Conservation (phyloP, 1,140 invertebrate species). For the Amphibalanus amphitrite region DNA sequence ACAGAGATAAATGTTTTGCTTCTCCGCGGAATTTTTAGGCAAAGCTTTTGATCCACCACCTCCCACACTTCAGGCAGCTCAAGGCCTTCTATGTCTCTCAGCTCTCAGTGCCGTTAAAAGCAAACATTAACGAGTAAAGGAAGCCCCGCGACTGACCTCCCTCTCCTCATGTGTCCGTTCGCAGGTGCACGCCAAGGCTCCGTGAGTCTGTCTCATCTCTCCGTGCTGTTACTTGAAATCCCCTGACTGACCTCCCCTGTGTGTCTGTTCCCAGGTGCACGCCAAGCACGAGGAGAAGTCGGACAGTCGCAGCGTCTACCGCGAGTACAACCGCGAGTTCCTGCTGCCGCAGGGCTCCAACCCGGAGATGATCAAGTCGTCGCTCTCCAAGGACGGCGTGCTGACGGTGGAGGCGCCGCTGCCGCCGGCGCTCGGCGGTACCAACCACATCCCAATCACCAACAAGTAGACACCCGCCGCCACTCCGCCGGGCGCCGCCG, state of each 20-base stretch:
- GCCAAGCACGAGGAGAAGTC: constrained; percentile 91
- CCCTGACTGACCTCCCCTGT: neutral
- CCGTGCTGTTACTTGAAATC: too few relatives aligned
- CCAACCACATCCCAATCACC: constrained; percentile 53
- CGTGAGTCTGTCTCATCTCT: too few relatives aligned
- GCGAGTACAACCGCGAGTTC: constrained; percentile 92
- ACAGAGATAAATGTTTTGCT: too few relatives aligned
- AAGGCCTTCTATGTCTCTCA: too few relatives aligned
- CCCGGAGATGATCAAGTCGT: constrained; percentile 57
- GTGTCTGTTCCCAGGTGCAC: constrained; percentile 51
- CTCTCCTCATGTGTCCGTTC: constrained; percentile 14
- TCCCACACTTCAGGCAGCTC: too few relatives aligned
- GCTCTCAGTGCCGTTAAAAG: too few relatives aligned
- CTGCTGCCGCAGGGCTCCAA: constrained; percentile 81
- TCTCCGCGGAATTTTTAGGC: too few relatives aligned
- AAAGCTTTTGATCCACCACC: too few relatives aligned
- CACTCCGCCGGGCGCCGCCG: constrained; percentile 32
- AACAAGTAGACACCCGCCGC: constrained; percentile 30
- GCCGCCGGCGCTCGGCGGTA: constrained; percentile 46
- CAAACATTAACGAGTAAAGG: too few relatives aligned
- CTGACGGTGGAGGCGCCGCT: constrained; percentile 83
- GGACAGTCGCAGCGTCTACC: constrained; percentile 81
- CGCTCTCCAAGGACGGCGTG: constrained; percentile 57
- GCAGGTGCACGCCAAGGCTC: constrained; percentile 83
- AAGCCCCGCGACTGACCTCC: too few relatives aligned